A percentile compares a stretch with the other conserved stretches of the same genome.
Conservation (phyloP, 2,888 invertebrate genomes). For the Taphrorychus bicolor region DNA sequence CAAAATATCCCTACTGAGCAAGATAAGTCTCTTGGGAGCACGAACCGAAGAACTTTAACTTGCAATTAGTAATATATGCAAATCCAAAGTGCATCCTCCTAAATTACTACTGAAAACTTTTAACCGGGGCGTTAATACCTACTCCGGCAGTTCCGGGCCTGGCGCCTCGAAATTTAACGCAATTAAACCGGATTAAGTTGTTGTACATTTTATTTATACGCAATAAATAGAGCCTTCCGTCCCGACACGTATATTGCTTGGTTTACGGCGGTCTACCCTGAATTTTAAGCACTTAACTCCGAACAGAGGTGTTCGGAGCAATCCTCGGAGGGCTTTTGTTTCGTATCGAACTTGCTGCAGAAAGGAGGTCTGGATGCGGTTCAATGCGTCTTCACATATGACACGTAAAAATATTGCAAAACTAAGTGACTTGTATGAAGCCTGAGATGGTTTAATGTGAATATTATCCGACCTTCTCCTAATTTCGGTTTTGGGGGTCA, state of each 20-base stretch:
- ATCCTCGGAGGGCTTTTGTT: not conserved
- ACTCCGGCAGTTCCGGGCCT: conserved; percentile 12
- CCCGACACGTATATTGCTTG: conserved; percentile 29
- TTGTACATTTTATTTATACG: conserved; percentile 37
- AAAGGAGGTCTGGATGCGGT: no score
- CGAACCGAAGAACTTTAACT: not conserved
- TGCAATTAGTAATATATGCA: conserved; percentile 14
- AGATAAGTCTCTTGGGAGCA: not conserved
- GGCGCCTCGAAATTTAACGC: conserved; percentile 33
- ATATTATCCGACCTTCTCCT: no score
- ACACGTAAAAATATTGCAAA: not conserved
- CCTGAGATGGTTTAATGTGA: no score
- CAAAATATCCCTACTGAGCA: not conserved
- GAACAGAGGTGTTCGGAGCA: not conserved
- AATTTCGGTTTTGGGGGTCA: no score
- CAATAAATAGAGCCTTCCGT: conserved; percentile 29
- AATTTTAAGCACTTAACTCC: conserved; percentile 20
- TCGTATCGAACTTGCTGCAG: not conserved
- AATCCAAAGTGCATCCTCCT: conserved; percentile 21
- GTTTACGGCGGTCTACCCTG: conserved; percentile 21
- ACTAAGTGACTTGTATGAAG: no score
- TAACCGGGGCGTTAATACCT: conserved; percentile 18
- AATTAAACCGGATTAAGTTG: conserved; percentile 38
- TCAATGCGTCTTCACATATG: not conserved
- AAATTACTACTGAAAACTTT: conserved; percentile 20